These are phyloP conservation scores for Scaptomyza hsui DNA, from an alignment of 1,140 invertebrate genomes.

Conservation along the genomic window DNA sequence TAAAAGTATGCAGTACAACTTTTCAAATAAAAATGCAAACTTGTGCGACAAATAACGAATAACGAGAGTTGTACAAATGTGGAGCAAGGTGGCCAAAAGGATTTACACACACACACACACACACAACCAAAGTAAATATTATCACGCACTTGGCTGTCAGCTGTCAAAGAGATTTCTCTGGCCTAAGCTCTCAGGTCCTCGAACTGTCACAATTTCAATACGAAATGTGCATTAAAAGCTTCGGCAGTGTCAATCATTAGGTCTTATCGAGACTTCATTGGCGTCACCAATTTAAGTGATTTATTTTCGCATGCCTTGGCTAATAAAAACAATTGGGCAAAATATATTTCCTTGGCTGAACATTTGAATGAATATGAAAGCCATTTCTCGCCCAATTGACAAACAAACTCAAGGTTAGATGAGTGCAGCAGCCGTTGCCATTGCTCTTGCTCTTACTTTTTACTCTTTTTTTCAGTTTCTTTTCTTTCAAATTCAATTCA, in stretches of 20 bases:
- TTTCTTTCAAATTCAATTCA: conserved; percentile 46
- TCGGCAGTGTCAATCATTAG: conserved; percentile 1
- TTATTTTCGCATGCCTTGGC: not conserved
- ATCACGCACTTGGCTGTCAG: not conserved
- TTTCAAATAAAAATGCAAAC: not conserved
- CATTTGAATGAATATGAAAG: conserved; percentile 13
- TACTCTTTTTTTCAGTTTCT: not conserved
- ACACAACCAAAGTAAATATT: not conserved
- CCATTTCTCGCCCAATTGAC: conserved; percentile 43
- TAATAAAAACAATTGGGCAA: not conserved
- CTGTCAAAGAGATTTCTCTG: conserved; percentile 6
- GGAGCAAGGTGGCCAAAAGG: conserved; percentile 44
- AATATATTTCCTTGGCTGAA: not conserved
- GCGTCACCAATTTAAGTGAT: not conserved
- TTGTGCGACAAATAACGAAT: conserved; percentile 12
- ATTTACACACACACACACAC: conserved; percentile 6
- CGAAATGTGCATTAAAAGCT: conserved; percentile 32
- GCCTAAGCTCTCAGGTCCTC: not conserved
- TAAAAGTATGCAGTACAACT: conserved; percentile 23
- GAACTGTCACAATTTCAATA: conserved; percentile 58
- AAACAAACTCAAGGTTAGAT: conserved; percentile 57
- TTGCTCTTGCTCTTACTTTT: conserved; percentile 15
- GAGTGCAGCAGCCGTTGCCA: conserved; percentile 41
- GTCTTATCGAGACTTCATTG: too few species aligned
- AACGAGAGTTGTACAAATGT: too few species aligned